A percentile compares a stretch with the other conserved stretches of the same genome.
phyloP scores from a whole-genome alignment of 2,113 vertebrate genomes.

The Tachuris rubrigastra region DNA sequence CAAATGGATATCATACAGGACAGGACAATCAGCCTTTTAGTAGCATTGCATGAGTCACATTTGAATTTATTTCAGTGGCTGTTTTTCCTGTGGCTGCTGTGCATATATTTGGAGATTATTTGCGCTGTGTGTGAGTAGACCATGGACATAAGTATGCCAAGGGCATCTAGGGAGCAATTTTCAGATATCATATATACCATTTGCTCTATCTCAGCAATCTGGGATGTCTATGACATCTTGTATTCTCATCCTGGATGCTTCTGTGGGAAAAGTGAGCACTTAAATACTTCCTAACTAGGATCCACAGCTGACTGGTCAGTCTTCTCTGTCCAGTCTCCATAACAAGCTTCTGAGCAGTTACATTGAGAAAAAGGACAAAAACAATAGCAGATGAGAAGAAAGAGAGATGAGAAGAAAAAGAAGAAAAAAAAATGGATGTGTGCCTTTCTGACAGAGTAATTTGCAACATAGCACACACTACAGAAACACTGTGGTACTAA shows the following conservation, averaged over 20 bases:
- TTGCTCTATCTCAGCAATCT: background rate
- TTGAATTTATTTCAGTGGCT: background rate
- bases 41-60: background rate
- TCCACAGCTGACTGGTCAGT: background rate
- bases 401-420: background rate
- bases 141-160: background rate
- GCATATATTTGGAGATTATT: background rate
- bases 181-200: background rate
- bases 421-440: background rate
- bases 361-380: background rate
- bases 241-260: background rate
- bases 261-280: background rate
- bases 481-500: background rate
- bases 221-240: background rate
- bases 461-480: background rate
- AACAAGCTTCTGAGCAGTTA: background rate
- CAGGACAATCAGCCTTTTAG: background rate
- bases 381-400: background rate
- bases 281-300: background rate
- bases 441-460: background rate
- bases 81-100: background rate
- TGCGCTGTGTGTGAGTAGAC: background rate
- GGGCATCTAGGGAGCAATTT: background rate
- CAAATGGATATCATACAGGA: background rate
- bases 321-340: background rate